These are phyloP conservation scores for Lagorchestes hirsutus DNA, from an alignment of 2,797 vertebrate genomes.

Conservation along the genomic window DNA sequence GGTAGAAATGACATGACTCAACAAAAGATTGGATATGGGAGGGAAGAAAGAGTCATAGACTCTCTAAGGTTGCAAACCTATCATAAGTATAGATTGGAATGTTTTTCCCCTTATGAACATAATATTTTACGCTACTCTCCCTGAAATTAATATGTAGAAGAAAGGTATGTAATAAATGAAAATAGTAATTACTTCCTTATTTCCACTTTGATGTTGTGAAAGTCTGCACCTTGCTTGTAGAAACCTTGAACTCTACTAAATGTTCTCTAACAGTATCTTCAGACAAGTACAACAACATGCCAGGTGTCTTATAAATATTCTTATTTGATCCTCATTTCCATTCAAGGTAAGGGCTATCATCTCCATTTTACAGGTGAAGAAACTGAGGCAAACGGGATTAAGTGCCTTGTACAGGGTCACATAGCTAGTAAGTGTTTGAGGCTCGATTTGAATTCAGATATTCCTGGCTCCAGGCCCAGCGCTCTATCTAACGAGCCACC, in stretches of 20 bases:
- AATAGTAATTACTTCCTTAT: constrained; percentile 12
- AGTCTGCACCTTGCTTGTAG: background rate
- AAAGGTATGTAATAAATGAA: constrained; percentile 1
- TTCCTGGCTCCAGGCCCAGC: background rate
- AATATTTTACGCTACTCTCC: background rate
- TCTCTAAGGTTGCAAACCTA: background rate
- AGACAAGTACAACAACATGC: constrained; percentile 21
- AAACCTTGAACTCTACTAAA: constrained; percentile 10
- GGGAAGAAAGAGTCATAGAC: background rate
- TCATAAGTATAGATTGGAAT: background rate
- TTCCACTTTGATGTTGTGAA: background rate
- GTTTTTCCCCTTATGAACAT: background rate
- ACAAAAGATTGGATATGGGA: background rate
- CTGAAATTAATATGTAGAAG: background rate
- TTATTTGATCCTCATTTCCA: background rate
- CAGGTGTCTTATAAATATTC: background rate
- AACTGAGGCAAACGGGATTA: background rate
- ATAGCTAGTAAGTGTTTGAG: background rate
- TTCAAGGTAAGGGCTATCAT: background rate
- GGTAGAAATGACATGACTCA: background rate
- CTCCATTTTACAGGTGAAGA: background rate
- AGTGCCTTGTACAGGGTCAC: background rate
- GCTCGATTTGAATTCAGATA: background rate
- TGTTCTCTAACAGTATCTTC: background rate
- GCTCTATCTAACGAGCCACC: background rate